These are phyloP conservation scores for Tachina grossa DNA, from an alignment of 2,888 invertebrate genomes.

Conservation along the genomic window DNA sequence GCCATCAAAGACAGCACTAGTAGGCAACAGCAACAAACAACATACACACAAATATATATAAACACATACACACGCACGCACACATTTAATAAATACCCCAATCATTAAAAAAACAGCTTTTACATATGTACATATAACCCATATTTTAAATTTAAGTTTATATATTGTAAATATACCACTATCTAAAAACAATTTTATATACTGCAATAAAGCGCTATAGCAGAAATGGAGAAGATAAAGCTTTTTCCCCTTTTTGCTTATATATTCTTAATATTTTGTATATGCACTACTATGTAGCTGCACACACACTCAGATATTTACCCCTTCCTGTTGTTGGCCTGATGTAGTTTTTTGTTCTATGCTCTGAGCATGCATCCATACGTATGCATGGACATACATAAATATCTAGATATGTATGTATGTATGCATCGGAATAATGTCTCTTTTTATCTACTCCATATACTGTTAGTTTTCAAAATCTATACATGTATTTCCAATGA, in stretches of 20 bases:
- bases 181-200: background rate
- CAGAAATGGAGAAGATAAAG: background rate
- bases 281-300: background rate
- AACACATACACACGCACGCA: background rate
- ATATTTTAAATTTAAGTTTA: conserved; percentile 69
- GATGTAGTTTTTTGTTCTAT: conserved; percentile 13
- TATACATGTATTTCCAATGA: too few relatives aligned
- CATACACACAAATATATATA: conserved; percentile 73
- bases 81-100: conserved; percentile 64
- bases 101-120: conserved; percentile 48
- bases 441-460: conserved; percentile 10
- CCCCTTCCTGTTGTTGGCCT: conserved; percentile 31
- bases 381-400: background rate
- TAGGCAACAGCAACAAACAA: conserved; percentile 51
- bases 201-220: conserved; percentile 1
- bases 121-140: conserved; percentile 57
- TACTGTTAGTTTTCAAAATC: conserved; percentile 36
- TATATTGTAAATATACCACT: background rate
- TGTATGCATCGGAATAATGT: background rate
- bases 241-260: conserved; percentile 27
- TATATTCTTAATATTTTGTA: background rate
- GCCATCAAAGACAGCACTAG: conserved; percentile 33
- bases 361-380: conserved; percentile 8
- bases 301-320: background rate
- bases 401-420: background rate